Base-by-base conservation (phyloP, 1,140 invertebrate species). In the Chymomyza costata region DNA sequence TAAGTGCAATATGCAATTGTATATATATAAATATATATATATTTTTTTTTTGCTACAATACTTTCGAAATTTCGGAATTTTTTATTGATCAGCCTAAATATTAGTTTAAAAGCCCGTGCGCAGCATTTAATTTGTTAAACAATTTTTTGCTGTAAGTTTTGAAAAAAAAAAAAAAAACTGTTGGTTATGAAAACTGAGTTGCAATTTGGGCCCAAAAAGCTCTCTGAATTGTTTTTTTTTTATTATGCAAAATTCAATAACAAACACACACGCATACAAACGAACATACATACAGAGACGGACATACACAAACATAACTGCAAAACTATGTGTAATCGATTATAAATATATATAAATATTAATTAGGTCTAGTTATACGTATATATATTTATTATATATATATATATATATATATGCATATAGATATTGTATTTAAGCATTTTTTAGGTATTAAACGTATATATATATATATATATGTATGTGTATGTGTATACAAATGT, bases 401-500 rank as follows among this genome's bases (percentile, higher is more conserved):
- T 55, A 46, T 16, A 49, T 54, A 48, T 59, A 53, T 47, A 46
- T 55, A 46, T 39, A 50, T 62, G 32, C 39, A 63, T 58, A 71
- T 70, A 65, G 56, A 71, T 70, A 65, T 71, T 65, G 48, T 71
- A 78, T 78, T 70, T 80, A 78, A 70, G 67, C 58, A 70, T 76
- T 78, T 76, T 46, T 35, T 73, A 74, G 70, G 71, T 70, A 70
- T 76, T 78, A 65, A 65, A 80, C 49, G 45, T 66, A 70, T 59
- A 49, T 57, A 50, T 57, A 32, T 21, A 45, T 45, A 45, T 44
- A 39, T 37, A 49, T 25, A 25, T 8, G 8, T 25, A 25, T 3
- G 8, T 25, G 21, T 25, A 8, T 25, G 8, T 25, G 8, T 25
- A 25, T 25, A 25, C 21, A 25, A 25, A 3, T 8, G 8, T 8